Conservation (phyloP, 2,113 vertebrate genomes). For the Anarrhichthys ocellatus region DNA sequence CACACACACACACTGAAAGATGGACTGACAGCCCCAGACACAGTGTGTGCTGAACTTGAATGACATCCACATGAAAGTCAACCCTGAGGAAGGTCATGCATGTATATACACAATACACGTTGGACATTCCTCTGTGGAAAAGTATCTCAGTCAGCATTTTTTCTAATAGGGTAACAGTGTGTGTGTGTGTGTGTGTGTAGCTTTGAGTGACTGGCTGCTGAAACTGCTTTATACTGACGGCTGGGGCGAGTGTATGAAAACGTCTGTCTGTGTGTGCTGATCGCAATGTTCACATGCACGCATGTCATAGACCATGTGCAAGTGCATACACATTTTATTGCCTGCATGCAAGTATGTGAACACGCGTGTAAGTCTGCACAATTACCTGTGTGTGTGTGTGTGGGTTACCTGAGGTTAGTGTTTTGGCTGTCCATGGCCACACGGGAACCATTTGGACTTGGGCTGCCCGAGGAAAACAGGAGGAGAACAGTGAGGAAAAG, state of each 20-base stretch:
- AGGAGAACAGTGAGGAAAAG: constrained; percentile 24
- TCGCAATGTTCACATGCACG: constrained; percentile 18
- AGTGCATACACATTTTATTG: neutral
- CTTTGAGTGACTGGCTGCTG: constrained; percentile 42
- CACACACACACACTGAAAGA: constrained; percentile 44
- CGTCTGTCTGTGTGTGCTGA: neutral
- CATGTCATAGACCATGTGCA: constrained; percentile 24
- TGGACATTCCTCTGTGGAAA: constrained; percentile 24
- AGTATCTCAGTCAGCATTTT: constrained; percentile 37
- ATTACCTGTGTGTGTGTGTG: constrained; percentile 19
- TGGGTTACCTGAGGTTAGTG: constrained; percentile 84
- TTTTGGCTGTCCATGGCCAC: constrained; percentile 82
- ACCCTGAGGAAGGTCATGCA: constrained; percentile 26
- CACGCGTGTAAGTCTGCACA: neutral
- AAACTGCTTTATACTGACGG: constrained; percentile 37
- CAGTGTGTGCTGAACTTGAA: constrained; percentile 34
- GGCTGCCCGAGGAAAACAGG: constrained; percentile 69
- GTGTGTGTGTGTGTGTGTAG: constrained; percentile 2
- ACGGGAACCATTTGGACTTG: constrained; percentile 83
- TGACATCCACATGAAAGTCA: constrained; percentile 41
- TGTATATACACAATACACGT: constrained; percentile 9
- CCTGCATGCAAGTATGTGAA: constrained; percentile 30
- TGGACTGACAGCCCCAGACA: constrained; percentile 35
- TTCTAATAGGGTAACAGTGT: constrained; percentile 4
- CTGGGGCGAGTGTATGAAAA: constrained; percentile 26